Percentiles rank a stretch among this genome's conserved stretches.
Evolutionary conservation across 1,140 invertebrate genomes (phyloP).

Genomic region (Drosophila sechellia): DNA sequence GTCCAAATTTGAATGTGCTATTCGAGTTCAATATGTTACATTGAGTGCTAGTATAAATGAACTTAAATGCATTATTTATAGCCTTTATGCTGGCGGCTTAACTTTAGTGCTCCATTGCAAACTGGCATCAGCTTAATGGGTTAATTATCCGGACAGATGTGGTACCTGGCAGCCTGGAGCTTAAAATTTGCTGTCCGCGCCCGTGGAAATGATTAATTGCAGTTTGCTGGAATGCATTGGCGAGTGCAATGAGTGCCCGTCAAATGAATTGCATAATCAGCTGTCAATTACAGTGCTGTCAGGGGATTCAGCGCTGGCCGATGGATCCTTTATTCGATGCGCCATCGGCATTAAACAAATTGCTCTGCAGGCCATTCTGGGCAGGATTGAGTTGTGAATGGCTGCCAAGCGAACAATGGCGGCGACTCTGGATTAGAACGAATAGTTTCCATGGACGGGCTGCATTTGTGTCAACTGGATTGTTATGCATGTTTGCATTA

Average conservation of each 20-base stretch:
- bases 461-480: constrained; percentile 77
- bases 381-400: constrained; percentile 45
- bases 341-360: constrained; percentile 57
- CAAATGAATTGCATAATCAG: constrained; percentile 62
- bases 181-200: not conserved
- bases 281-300: constrained; percentile 68
- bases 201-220: constrained; percentile 38
- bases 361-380: constrained; percentile 36
- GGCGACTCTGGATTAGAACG: constrained; percentile 23
- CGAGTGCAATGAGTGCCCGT: constrained; percentile 15
- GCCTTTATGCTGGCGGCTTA: no score
- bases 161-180: not conserved
- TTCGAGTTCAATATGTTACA: no score
- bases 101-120: no score
- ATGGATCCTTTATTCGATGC: constrained; percentile 11
- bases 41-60: no score
- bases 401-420: constrained; percentile 48
- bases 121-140: not conserved
- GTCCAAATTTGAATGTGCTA: no score
- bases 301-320: constrained; percentile 5
- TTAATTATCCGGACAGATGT: constrained; percentile 1
- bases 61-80: not conserved
- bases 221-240: constrained; percentile 42
- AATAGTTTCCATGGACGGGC: constrained; percentile 19
- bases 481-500: constrained; percentile 71